Conservation (phyloP, 2,888 invertebrate species). For the Netelia virgata region DNA sequence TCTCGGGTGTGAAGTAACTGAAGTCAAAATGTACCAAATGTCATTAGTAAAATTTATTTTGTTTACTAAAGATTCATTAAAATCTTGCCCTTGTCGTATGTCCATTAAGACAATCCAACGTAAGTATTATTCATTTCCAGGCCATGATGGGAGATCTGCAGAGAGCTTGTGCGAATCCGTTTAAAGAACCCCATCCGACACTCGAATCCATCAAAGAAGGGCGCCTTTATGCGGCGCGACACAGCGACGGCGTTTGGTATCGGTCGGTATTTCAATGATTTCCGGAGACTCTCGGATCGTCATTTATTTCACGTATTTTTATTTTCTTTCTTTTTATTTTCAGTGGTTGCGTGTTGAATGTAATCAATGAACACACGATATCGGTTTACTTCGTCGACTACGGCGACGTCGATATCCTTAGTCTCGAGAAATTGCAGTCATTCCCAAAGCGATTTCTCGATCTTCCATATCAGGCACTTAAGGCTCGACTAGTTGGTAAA, state of each 20-base stretch:
- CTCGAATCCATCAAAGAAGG: constrained; percentile 85
- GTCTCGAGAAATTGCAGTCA: constrained; percentile 86
- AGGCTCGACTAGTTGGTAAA: constrained; percentile 88
- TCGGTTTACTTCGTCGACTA: constrained; percentile 89
- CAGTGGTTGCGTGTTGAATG: constrained; percentile 85
- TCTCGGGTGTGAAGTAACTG: too few relatives aligned
- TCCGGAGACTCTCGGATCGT: not conserved
- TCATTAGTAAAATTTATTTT: too few relatives aligned
- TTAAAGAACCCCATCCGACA: constrained; percentile 85
- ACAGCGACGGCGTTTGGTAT: constrained; percentile 90
- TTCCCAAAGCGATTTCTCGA: constrained; percentile 86
- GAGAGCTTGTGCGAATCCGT: constrained; percentile 86
- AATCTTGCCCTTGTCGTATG: too few relatives aligned
- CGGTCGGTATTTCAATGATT: constrained; percentile 86
- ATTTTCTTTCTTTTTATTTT: constrained; percentile 12
- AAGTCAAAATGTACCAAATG: too few relatives aligned
- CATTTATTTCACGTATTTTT: not conserved
- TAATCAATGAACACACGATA: constrained; percentile 86
- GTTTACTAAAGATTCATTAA: too few relatives aligned
- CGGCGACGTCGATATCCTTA: constrained; percentile 87
- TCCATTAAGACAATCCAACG: not conserved
- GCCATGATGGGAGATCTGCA: constrained; percentile 90
- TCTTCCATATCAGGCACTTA: constrained; percentile 89
- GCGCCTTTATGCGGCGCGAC: constrained; percentile 89
- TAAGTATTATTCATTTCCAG: constrained; percentile 63